Evolutionary conservation across 2,797 vertebrate genomes (phyloP).

Genomic region (Enteromius anoplus): DNA sequence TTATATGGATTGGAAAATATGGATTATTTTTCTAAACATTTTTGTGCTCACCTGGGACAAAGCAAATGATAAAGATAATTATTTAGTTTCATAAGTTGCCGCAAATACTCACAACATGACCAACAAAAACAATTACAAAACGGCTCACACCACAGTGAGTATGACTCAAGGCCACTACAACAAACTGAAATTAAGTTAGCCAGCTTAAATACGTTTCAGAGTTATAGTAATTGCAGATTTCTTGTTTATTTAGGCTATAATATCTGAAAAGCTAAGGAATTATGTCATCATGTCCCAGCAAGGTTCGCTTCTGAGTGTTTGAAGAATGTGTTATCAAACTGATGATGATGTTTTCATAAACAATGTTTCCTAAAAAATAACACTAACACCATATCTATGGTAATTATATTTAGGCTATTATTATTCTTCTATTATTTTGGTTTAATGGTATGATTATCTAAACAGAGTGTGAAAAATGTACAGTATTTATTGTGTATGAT

Average conservation of each 20-base stretch:
- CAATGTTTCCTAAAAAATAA: neutral
- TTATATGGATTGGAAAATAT: neutral
- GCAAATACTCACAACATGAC: no score
- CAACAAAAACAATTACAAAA: no score
- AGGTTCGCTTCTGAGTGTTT: no score
- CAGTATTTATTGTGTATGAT: neutral
- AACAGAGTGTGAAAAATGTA: neutral
- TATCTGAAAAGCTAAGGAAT: no score
- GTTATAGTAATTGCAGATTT: no score
- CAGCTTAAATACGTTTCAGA: no score
- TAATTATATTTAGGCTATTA: neutral
- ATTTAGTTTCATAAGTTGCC: no score
- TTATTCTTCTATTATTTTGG: neutral
- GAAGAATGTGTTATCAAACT: neutral
- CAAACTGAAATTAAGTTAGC: no score
- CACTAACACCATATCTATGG: neutral
- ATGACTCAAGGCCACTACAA: no score
- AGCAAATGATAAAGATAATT: neutral
- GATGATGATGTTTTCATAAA: neutral
- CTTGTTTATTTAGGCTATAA: no score
- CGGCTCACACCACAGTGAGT: no score
- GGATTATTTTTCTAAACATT: neutral
- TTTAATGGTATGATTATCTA: neutral
- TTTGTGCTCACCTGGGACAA: neutral
- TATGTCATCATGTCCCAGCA: no score